Evolutionary conservation across 2,888 invertebrate species (phyloP).

Genomic region (Pseudococcus longispinus): DNA sequence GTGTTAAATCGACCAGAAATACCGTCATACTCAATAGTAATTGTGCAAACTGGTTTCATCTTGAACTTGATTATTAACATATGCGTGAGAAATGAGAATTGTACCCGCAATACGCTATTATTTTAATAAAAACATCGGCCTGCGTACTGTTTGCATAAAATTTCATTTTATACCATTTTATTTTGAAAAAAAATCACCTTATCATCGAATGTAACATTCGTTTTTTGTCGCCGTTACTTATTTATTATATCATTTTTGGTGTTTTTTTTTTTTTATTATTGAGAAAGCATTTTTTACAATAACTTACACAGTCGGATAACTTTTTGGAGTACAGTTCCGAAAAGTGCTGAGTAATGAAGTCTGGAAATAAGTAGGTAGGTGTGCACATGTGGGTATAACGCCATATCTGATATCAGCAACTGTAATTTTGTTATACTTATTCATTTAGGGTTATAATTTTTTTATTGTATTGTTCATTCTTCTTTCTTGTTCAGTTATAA

Average conservation of each 20-base stretch:
- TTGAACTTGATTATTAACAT: slow-evolving; percentile 43
- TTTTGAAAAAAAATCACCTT: neutral
- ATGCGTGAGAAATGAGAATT: slow-evolving; percentile 8
- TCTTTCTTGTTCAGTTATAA: too few relatives aligned
- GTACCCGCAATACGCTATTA: neutral
- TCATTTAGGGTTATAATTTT: too few relatives aligned
- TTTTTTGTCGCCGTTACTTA: neutral
- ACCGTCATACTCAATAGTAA: slow-evolving; percentile 44
- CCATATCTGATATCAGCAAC: too few relatives aligned
- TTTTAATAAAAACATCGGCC: slow-evolving; percentile 6
- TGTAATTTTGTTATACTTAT: too few relatives aligned
- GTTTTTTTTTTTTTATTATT: neutral
- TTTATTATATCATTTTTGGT: neutral
- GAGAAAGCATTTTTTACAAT: neutral
- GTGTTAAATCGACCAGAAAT: slow-evolving; percentile 44
- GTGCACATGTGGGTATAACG: too few relatives aligned
- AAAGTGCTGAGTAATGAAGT: too few relatives aligned
- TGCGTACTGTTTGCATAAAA: neutral
- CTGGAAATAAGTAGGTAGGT: too few relatives aligned
- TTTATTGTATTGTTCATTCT: neutral
- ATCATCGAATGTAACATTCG: neutral
- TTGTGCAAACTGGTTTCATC: slow-evolving; percentile 50
- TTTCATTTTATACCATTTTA: neutral
- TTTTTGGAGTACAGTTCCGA: too few relatives aligned
- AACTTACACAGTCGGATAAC: neutral